Percentiles rank a stretch among this genome's conserved stretches.
Evolutionary conservation across 2,113 vertebrate species (phyloP).

Genomic region (Elachura formosa): DNA sequence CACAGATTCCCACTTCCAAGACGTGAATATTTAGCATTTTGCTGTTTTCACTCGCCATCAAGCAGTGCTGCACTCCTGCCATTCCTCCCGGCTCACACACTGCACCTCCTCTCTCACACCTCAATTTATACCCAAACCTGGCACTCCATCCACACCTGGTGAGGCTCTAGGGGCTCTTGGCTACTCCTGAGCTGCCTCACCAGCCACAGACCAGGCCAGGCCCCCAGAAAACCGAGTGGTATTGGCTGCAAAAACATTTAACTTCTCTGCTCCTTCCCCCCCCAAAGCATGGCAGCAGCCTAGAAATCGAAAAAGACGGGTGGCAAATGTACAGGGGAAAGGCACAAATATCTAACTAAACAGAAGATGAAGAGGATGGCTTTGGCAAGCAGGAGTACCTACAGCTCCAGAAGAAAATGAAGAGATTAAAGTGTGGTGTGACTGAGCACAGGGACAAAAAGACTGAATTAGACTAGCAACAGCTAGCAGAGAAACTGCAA

Average conservation of each 20-base stretch:
- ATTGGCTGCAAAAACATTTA: neutral
- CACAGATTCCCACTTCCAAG: neutral
- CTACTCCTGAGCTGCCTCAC: neutral
- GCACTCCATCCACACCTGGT: neutral
- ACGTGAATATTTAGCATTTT: neutral
- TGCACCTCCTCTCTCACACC: neutral
- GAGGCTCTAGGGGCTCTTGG: neutral
- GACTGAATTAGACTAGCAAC: neutral
- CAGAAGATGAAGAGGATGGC: conserved; percentile 11
- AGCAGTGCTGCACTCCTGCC: neutral
- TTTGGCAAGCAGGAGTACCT: neutral
- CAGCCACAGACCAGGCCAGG: neutral
- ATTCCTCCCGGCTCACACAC: neutral
- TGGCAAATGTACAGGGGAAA: neutral
- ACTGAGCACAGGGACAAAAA: neutral
- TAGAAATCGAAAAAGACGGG: neutral
- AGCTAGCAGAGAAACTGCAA: neutral
- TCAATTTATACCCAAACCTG: neutral
- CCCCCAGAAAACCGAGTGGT: neutral
- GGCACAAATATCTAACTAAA: conserved; percentile 15
- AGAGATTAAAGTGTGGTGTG: neutral
- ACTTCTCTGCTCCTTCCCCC: neutral
- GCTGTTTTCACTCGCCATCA: neutral
- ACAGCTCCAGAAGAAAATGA: neutral
- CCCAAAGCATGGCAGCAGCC: neutral